These are phyloP conservation scores for Rhingia campestris DNA, from an alignment of 2,888 invertebrate genomes.

Conservation along the genomic window DNA sequence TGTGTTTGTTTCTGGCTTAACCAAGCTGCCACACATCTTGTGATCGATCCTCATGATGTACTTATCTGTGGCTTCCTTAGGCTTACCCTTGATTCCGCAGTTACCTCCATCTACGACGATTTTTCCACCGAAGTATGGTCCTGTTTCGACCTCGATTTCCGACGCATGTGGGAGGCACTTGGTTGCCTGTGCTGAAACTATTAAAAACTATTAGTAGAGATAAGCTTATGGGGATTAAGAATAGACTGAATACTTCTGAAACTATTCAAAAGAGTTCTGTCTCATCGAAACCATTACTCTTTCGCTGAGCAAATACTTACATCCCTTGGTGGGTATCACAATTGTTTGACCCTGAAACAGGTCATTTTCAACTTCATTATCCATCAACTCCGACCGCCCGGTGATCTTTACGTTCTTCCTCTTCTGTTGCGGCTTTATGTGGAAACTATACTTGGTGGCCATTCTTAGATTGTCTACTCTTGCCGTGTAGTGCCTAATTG, in stretches of 20 bases:
- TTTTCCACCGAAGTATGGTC: constrained; percentile 90
- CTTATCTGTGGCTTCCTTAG: constrained; percentile 88
- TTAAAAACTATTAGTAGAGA: background rate
- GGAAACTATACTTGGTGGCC: constrained; percentile 92
- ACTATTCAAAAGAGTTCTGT: constrained; percentile 14
- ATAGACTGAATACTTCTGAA: no score
- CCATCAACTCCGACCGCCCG: constrained; percentile 82
- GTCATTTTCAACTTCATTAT: constrained; percentile 82
- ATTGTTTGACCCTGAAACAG: constrained; percentile 85
- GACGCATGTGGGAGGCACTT: constrained; percentile 91
- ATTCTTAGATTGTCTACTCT: constrained; percentile 89
- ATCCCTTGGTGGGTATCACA: constrained; percentile 91
- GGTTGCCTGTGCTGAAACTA: constrained; percentile 91
- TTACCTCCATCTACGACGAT: constrained; percentile 89
- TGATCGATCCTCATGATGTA: constrained; percentile 90
- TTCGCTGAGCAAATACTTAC: constrained; percentile 84
- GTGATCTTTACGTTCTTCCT: constrained; percentile 83
- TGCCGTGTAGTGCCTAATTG: constrained; percentile 84
- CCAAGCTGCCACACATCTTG: constrained; percentile 88
- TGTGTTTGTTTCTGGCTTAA: constrained; percentile 88
- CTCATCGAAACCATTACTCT: background rate
- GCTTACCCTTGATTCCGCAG: constrained; percentile 90
- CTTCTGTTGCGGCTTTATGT: constrained; percentile 86
- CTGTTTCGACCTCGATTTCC: constrained; percentile 92
- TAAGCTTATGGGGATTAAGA: no score